Evolutionary conservation across 2,888 invertebrate genomes (phyloP).

Genomic region (Bellardia pandia): DNA sequence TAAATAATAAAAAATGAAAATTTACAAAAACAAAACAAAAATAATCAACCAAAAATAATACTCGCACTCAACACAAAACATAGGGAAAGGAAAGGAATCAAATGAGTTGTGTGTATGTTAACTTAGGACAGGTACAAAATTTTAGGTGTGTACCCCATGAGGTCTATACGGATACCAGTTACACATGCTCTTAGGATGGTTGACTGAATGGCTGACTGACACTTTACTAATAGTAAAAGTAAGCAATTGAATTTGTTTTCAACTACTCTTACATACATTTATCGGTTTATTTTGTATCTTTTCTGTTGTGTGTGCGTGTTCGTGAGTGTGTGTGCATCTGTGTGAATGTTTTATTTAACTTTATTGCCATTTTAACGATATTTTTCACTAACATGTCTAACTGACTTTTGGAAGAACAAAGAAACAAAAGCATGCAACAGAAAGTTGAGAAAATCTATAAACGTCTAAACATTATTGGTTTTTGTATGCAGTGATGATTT

Average conservation of each 20-base stretch:
- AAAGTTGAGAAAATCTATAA: conserved; percentile 44
- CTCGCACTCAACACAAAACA: neutral
- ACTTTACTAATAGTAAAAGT: conserved; percentile 58
- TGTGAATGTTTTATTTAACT: conserved; percentile 34
- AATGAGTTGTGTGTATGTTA: conserved; percentile 18
- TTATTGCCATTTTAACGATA: conserved; percentile 66
- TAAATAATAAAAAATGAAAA: conserved; percentile 37
- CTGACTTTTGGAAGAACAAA: conserved; percentile 44
- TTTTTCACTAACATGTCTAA: conserved; percentile 56
- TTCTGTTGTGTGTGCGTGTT: neutral
- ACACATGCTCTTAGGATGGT: conserved; percentile 11
- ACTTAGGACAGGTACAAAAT: conserved; percentile 65
- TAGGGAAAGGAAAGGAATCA: conserved; percentile 31
- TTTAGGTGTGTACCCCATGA: conserved; percentile 67
- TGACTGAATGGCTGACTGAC: conserved; percentile 59
- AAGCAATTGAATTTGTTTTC: conserved; percentile 65
- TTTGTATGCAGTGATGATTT: conserved; percentile 65
- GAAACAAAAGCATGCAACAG: conserved; percentile 29
- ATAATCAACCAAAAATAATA: neutral
- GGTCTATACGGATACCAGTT: conserved; percentile 39
- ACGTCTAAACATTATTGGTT: conserved; percentile 29
- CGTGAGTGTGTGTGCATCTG: too few relatives aligned
- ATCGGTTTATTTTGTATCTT: neutral
- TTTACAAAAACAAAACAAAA: conserved; percentile 7
- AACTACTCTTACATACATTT: conserved; percentile 11